Evolutionary conservation across 1,140 invertebrate species (phyloP).

Genomic region (Muscidifurax raptorellus): DNA sequence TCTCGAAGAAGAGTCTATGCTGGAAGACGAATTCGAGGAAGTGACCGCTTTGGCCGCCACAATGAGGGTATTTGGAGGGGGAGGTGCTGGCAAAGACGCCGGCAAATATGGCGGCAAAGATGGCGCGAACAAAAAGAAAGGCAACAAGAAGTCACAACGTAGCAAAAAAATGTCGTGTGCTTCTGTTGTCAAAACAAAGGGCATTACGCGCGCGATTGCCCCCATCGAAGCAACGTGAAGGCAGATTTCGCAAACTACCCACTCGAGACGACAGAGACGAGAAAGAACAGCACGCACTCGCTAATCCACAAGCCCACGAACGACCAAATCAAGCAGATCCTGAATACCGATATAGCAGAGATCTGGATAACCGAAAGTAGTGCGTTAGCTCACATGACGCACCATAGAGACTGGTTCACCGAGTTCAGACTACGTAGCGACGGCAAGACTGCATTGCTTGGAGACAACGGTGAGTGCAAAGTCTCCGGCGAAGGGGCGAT

Average conservation of each 20-base stretch:
- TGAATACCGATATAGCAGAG: neutral
- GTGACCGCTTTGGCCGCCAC: neutral
- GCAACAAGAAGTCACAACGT: neutral
- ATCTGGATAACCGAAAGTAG: neutral
- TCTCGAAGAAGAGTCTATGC: no score
- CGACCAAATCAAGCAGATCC: neutral
- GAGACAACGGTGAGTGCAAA: conserved; percentile 38
- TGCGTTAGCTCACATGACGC: neutral
- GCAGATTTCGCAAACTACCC: neutral
- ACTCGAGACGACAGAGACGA: neutral
- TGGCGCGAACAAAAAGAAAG: neutral
- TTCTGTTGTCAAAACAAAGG: neutral
- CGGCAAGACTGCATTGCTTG: conserved; percentile 34
- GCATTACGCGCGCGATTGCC: neutral
- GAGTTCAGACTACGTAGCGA: no score
- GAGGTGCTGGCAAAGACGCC: neutral
- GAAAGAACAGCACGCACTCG: neutral
- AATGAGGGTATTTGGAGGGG: neutral
- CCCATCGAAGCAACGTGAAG: neutral
- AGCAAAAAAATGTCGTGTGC: neutral
- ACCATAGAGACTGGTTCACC: no score
- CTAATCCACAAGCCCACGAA: neutral
- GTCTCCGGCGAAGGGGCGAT: conserved; percentile 49
- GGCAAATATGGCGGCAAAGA: neutral
- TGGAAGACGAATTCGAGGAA: no score